Evolutionary conservation across 1,140 invertebrate genomes (phyloP).

Genomic region (Drosophila nigrodunni): DNA sequence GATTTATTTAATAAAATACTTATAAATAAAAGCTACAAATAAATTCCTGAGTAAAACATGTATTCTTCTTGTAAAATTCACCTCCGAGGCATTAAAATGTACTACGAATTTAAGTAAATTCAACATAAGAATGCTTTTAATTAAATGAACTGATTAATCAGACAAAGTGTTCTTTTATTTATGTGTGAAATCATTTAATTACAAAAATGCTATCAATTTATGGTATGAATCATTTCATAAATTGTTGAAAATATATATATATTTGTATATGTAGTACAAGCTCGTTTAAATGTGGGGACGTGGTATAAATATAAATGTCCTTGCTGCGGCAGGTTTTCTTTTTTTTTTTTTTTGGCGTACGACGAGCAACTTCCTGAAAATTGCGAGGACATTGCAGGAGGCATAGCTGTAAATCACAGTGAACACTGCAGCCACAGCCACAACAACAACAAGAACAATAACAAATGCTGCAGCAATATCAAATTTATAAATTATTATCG

Average conservation of each 20-base stretch:
- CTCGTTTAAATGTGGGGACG: conserved; percentile 4
- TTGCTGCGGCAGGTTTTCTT: conserved; percentile 67
- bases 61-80: too few species aligned
- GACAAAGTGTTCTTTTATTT: background rate
- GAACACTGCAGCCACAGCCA: conserved; percentile 46
- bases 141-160: conserved; percentile 11
- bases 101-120: background rate
- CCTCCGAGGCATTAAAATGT: too few species aligned
- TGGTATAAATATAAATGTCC: conserved; percentile 73
- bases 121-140: background rate
- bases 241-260: background rate
- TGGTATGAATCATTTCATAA: conserved; percentile 8
- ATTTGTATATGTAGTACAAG: background rate
- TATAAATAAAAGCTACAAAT: too few species aligned
- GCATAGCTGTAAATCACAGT: conserved; percentile 36
- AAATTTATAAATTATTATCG: conserved; percentile 75
- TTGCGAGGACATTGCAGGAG: conserved; percentile 60
- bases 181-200: conserved; percentile 10
- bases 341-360: conserved; percentile 51
- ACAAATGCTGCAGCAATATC: conserved; percentile 36
- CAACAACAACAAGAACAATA: background rate
- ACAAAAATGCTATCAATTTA: conserved; percentile 1
- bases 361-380: conserved; percentile 27
- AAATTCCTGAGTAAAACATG: too few species aligned
- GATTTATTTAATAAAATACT: too few species aligned